Percentiles rank a stretch among this genome's conserved stretches.
Evolutionary conservation across 2,113 vertebrate genomes (phyloP).

Genomic region (Azemiops feae): DNA sequence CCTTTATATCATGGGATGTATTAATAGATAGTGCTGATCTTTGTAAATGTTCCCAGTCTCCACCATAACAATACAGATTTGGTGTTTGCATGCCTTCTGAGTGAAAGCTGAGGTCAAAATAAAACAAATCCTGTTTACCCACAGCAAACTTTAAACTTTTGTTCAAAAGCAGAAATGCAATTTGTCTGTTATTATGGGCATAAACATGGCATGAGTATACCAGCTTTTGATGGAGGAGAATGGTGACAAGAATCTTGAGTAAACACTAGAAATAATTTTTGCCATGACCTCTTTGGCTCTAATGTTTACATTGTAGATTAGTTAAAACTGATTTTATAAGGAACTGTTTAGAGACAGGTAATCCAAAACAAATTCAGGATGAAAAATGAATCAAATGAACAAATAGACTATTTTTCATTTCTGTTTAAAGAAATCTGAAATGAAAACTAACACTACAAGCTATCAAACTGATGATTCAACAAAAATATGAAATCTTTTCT

Average conservation of each 20-base stretch:
- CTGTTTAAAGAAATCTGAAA: background rate
- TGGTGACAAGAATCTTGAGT: background rate
- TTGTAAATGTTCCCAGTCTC: background rate
- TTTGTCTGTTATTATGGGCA: background rate
- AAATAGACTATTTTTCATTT: background rate
- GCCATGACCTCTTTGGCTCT: conserved; percentile 7
- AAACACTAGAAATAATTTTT: background rate
- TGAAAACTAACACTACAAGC: background rate
- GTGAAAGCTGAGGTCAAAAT: conserved; percentile 12
- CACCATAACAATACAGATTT: background rate
- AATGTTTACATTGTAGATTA: background rate
- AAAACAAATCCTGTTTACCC: conserved; percentile 15
- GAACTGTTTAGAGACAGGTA: conserved; percentile 1
- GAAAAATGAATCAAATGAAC: conserved; percentile 1
- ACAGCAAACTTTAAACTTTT: background rate
- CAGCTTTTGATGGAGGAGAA: background rate
- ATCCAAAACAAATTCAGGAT: background rate
- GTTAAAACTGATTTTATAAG: conserved; percentile 15
- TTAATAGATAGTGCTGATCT: background rate
- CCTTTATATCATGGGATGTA: background rate
- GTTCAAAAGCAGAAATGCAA: background rate
- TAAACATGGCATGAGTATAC: background rate
- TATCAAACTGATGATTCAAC: background rate
- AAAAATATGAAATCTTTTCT: background rate
- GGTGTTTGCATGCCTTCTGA: conserved; percentile 6